A percentile compares a stretch with the other conserved stretches of the same genome.
phyloP scores from a whole-genome alignment of 2,113 vertebrate species.

The Pangasianodon hypophthalmus region DNA sequence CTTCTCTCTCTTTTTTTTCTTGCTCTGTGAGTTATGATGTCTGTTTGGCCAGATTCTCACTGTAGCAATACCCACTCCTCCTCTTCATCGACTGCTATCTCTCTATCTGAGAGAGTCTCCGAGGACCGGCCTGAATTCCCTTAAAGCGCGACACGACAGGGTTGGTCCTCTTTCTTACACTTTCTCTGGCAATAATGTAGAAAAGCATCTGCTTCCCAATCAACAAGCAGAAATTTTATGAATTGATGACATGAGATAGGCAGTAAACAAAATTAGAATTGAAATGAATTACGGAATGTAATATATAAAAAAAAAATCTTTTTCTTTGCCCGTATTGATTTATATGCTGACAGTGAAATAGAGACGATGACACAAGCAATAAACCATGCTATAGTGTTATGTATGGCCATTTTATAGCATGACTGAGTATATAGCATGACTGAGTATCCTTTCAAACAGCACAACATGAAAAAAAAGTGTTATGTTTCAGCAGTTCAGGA shows the following conservation, averaged over 20 bases:
- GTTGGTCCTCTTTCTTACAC: neutral
- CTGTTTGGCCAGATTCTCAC: conserved; percentile 12
- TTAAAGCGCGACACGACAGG: neutral
- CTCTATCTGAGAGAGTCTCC: conserved; percentile 8
- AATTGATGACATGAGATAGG: neutral
- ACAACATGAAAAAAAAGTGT: neutral
- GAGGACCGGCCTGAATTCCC: neutral
- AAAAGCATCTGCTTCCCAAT: neutral
- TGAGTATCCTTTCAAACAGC: neutral
- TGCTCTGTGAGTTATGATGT: neutral
- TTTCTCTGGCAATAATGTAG: neutral
- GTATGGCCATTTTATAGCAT: neutral
- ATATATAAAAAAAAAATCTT: neutral
- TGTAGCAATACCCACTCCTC: neutral
- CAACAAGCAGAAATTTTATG: neutral
- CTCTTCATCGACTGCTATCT: conserved; percentile 3
- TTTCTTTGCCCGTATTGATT: neutral
- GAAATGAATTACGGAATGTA: neutral
- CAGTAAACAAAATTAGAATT: neutral
- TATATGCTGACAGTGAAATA: neutral
- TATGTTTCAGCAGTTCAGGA: neutral
- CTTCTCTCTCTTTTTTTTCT: conserved; percentile 17
- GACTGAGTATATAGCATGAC: neutral
- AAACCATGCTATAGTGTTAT: neutral
- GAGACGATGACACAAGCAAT: neutral